phyloP scores from a whole-genome alignment of 2,888 invertebrate genomes.

The Brachypalpus laphriformis region DNA sequence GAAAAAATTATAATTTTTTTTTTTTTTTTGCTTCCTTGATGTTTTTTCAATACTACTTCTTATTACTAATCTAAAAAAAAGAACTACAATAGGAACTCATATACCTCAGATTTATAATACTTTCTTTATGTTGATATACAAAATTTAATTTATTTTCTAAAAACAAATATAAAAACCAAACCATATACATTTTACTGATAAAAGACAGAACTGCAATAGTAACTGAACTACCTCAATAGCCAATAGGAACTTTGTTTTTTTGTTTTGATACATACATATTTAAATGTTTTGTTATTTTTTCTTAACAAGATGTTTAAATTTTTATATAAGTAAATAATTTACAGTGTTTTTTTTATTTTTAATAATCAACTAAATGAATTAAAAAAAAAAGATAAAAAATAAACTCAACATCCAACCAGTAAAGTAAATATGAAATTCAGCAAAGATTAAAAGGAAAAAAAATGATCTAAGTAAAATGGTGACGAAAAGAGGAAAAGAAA shows the following conservation, averaged over 20 bases:
- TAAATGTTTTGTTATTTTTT: constrained; percentile 32
- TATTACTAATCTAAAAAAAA: constrained; percentile 50
- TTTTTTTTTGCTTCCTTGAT: constrained; percentile 63
- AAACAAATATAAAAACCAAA: constrained; percentile 66
- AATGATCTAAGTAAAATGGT: constrained; percentile 63
- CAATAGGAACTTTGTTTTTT: constrained; percentile 77
- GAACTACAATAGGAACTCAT: constrained; percentile 81
- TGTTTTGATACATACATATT: constrained; percentile 28
- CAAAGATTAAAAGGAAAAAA: not conserved
- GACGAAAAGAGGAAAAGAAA: constrained; percentile 56
- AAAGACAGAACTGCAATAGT: constrained; percentile 82
- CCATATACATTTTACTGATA: constrained; percentile 74
- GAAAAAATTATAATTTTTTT: constrained; percentile 51
- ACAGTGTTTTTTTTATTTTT: not conserved
- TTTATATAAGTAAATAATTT: not conserved
- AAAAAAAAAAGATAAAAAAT: constrained; percentile 1
- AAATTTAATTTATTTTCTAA: constrained; percentile 45
- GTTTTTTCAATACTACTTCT: constrained; percentile 50
- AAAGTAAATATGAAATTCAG: constrained; percentile 19
- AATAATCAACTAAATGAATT: constrained; percentile 3
- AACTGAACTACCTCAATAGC: constrained; percentile 82
- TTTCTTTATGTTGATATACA: constrained; percentile 65
- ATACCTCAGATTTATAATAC: constrained; percentile 79
- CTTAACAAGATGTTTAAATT: constrained; percentile 20
- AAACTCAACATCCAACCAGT: constrained; percentile 10